Evolutionary conservation across 2,113 vertebrate genomes (phyloP), one percentile per base, ranked within the genome.

Genomic region (Galemys pyrenaicus): DNA sequence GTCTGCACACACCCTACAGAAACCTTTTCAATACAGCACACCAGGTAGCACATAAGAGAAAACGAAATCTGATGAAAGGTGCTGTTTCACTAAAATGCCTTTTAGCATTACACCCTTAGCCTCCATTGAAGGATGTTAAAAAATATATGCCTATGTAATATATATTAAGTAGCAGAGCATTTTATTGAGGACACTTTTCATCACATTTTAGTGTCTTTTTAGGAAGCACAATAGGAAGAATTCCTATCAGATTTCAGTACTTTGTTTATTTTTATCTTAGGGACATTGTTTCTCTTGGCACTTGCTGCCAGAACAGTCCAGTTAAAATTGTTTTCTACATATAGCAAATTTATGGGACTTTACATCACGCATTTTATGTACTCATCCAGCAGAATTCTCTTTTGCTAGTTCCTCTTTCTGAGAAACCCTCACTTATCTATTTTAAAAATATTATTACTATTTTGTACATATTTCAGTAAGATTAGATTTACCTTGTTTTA

Each of bases 371-470:
- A 68, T 80, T 94, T 89, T 87, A 79, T 62, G 19, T 81, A 81
- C 11, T 62, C 67, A 81, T 73, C 6, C 12, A 73, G 46, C 35
- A 60, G 30, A 91, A 65, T 12, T 44, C 24, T 46, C 46, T 39
- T 67, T 49, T 78, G 37, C n/a, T 91, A 65, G 67, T 88, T 79
- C 2, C 20, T 41, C 20, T 89, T 93, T 51, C 51, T 70, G n/a
- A 41, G 10, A 78, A 46, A 32, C 51, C 16, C 11, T 68, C 39
- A 49, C 35, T 44, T 51, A 78, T 22, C 20, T 51, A 51, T n/a
- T 78, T 89, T 89, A 41, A 12, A 78, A 86, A 86, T 65, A 70
- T 9, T 44, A 35, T 44, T 92, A 87, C 41, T 74, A 88, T 67
- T 83, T 41, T 65, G 51, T 62, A n/a, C 39, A 51, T 41, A 78